These are phyloP conservation scores for Scophthalmus maximus DNA, from an alignment of 2,113 vertebrate genomes.

Conservation along the genomic window DNA sequence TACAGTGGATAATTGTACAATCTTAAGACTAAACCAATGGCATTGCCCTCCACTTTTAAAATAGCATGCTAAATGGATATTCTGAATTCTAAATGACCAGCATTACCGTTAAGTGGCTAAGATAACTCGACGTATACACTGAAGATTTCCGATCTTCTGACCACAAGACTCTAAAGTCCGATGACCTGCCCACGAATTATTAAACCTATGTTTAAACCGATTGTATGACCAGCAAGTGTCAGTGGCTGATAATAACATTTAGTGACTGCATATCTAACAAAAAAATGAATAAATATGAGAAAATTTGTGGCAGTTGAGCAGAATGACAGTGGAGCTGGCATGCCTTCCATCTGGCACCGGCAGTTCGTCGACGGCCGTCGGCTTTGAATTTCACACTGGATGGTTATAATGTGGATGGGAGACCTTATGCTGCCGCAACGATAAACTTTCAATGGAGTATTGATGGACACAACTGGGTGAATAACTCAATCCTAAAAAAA, in stretches of 20 bases:
- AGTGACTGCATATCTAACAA: no score
- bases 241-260: slow-evolving; percentile 15
- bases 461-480: background rate
- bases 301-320: slow-evolving; percentile 42
- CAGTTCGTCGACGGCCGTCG: slow-evolving; percentile 46
- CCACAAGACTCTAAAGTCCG: background rate
- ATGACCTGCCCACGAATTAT: background rate
- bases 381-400: slow-evolving; percentile 34
- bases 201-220: background rate
- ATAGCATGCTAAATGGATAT: background rate
- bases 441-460: background rate
- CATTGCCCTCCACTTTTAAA: no score
- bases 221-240: background rate
- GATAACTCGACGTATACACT: background rate
- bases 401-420: slow-evolving; percentile 12
- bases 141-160: background rate
- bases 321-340: slow-evolving; percentile 15
- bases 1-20: no score
- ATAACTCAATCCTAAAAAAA: background rate
- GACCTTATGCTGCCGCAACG: slow-evolving; percentile 4
- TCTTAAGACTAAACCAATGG: no score
- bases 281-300: slow-evolving; percentile 36
- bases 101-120: background rate
- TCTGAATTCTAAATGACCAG: background rate
- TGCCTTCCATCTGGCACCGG: slow-evolving; percentile 46